Evolutionary conservation across 2,113 vertebrate species (phyloP), one percentile per base, ranked within the genome.

Genomic region (Grammatotria lemairii): DNA sequence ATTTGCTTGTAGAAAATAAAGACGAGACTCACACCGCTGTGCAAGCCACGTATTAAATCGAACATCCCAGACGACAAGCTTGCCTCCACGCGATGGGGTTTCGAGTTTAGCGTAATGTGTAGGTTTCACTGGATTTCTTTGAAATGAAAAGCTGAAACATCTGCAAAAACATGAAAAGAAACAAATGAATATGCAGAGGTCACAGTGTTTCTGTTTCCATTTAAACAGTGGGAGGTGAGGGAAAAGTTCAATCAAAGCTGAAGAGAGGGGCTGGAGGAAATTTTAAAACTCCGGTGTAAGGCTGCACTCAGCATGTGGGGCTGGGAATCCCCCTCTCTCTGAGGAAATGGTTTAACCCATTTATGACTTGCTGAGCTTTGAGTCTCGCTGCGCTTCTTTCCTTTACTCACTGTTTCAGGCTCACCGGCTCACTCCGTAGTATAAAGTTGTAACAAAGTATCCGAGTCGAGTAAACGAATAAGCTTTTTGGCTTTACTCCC

Each of bases 311-410:
- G 70, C 87, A 68, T 83, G 85, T 85, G 90, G 68, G 88, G 33
- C 86, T 40, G 91, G 93, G 91, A 95, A 92, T 83, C 92, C 93
- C 94, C 92, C 91, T 65, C 53, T 68, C 81, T 63, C 81, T 8
- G 83, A 91, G 93, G 88, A 95, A 95, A 92, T 91, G 82, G 83
- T 93, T 95, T 88, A 84, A 93, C 91, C 92, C 91, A 26, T 92
- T 92, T 87, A 79, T 85, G 85, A 83, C 78, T 58, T 53, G 21
- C 75, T 80, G 83, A 85, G 42, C 70, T 78, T 78, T 40, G n/a
- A 31, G 63, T 26, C 23, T 45, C 35, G 11, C 45, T 70, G 16
- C 45, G 31, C 57, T 79, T 81, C 40, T 82, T 51, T 47, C n/a
- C 49, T 83, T 17, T 19, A 51, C 55, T 70, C 51, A 81, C 14